Base-by-base conservation (phyloP, 2,888 invertebrate species). In the Philonicus albiceps region DNA sequence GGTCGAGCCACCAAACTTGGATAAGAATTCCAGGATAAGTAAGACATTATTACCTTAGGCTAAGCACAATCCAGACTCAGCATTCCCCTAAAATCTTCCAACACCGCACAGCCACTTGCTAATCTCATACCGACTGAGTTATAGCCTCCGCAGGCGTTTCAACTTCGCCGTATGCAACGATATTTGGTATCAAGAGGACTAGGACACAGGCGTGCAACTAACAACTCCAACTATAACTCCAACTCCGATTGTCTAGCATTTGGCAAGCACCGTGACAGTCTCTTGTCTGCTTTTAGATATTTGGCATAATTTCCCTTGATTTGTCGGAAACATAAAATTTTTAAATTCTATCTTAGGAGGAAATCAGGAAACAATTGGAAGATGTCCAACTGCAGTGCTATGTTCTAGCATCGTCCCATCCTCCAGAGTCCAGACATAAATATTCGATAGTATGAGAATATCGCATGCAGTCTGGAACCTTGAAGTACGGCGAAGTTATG, bases 31-130 rank as follows among this genome's bases (percentile, higher is more conserved):
- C 30, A n/a, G 72, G 43, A 84, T 84, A 84, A 84, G 84, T 84
- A 84, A 84, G 84, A 84, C 73, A 73, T 84, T 43, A 73, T 84
- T 84, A 84, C 84, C 84, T 43, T 55, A 84, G 73, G 73, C 73
- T 73, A 84, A 43, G 43, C 27, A 78, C 8, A 78, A 43, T 43
- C 40, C 49, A 78, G 43, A 43, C 37, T 16, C 40, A 53, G 19
- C 8, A 64, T 19, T 13, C 64, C 6, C n/a, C 64, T 0, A 27
- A 19, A 11, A 64, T 13, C 22, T 27, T 13, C 64, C 64, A 64
- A 64, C 11, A 22, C 27, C 11, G 64, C 22, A 6, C 53, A 19
- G 5, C 19, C n/a, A 27, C 13, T 49, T 27, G 31, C 55, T 81
- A 55, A 81, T 81, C 81, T 81, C 27, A n/a, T 34, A 4, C 49